phyloP scores from a whole-genome alignment of 1,140 invertebrate species.

The Capitella teleta region DNA sequence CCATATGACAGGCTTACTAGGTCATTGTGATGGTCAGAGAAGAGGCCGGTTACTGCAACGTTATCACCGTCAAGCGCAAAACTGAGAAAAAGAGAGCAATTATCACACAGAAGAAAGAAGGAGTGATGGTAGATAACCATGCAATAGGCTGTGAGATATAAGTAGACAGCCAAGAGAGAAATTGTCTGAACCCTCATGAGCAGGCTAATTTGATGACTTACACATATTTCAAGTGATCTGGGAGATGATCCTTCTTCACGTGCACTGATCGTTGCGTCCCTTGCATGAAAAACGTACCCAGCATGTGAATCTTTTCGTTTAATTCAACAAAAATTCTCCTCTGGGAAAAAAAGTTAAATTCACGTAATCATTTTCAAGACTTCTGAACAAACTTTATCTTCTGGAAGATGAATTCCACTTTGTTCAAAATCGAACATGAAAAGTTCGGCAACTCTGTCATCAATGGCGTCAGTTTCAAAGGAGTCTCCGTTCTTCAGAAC shows the following conservation, averaged over 20 bases:
- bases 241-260: slow-evolving; percentile 54
- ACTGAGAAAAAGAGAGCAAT: no score
- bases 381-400: no score
- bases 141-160: no score
- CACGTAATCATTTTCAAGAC: no score
- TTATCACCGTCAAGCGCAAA: slow-evolving; percentile 61
- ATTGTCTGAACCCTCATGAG: slow-evolving; percentile 63
- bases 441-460: slow-evolving; percentile 72
- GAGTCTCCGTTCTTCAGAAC: slow-evolving; percentile 62
- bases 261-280: slow-evolving; percentile 56
- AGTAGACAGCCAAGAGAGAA: no score
- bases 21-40: slow-evolving; percentile 66
- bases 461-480: slow-evolving; percentile 56
- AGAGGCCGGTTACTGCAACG: slow-evolving; percentile 62
- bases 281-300: slow-evolving; percentile 76
- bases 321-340: slow-evolving; percentile 66
- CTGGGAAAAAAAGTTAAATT: no score
- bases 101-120: no score
- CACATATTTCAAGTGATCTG: slow-evolving; percentile 60
- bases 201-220: no score
- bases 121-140: no score
- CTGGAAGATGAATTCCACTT: slow-evolving; percentile 85
- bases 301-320: slow-evolving; percentile 67
- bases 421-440: slow-evolving; percentile 96
- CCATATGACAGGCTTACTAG: no score